phyloP scores from a whole-genome alignment of 2,797 vertebrate species.

The Notoglanidium macrostoma region DNA sequence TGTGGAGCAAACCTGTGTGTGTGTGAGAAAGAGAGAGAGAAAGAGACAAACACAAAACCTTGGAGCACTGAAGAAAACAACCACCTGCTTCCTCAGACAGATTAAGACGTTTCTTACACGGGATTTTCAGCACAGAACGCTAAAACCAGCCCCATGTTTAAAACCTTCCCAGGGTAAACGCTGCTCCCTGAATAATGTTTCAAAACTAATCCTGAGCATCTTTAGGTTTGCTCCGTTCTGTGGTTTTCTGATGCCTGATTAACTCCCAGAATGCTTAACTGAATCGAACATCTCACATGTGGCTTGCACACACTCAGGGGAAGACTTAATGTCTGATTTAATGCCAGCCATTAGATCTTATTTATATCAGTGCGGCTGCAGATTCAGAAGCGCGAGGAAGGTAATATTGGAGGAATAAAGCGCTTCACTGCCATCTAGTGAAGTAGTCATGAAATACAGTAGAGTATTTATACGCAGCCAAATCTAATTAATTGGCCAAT shows the following conservation, averaged over 20 bases:
- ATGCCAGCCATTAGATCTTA: not conserved
- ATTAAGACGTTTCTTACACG: not conserved
- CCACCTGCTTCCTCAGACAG: not conserved
- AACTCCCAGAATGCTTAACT: not conserved
- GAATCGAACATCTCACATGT: not conserved
- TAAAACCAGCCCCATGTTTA: not conserved
- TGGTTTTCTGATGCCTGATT: not conserved
- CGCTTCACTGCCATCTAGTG: conserved; percentile 47
- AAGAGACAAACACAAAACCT: not conserved
- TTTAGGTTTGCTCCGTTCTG: not conserved
- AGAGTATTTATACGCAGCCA: not conserved
- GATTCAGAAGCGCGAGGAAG: not conserved
- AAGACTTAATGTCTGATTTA: not conserved
- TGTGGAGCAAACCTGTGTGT: conserved; percentile 3
- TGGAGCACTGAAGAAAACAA: not conserved
- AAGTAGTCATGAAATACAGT: not conserved
- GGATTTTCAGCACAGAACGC: not conserved
- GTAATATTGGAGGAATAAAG: not conserved
- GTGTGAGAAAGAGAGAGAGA: not conserved
- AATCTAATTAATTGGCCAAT: too few relatives aligned
- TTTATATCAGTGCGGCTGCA: not conserved
- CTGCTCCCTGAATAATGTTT: not conserved
- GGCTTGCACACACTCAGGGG: not conserved
- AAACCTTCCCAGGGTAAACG: not conserved
- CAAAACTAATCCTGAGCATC: not conserved